phyloP scores from a whole-genome alignment of 2,888 invertebrate species.

The Lasiommata megera region DNA sequence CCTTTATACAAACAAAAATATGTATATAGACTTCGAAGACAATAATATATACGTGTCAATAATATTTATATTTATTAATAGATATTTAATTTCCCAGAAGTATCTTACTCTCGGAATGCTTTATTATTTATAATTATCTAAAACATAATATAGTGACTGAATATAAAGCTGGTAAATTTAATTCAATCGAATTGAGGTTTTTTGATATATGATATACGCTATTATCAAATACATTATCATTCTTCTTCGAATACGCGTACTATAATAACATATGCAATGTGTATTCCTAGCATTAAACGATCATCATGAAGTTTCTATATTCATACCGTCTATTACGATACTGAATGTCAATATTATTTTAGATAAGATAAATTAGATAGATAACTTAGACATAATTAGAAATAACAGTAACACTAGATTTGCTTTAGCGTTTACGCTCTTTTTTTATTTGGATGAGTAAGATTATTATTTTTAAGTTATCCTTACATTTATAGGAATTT shows the following conservation, averaged over 20 bases:
- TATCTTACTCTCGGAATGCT: background rate
- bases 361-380: constrained; percentile 13
- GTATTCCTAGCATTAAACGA: background rate
- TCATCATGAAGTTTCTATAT: background rate
- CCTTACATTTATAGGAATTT: background rate
- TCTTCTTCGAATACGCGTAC: background rate
- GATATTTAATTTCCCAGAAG: background rate
- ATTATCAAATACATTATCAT: background rate
- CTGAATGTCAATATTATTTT: constrained; percentile 7
- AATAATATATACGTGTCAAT: constrained; percentile 13
- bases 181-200: background rate
- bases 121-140: background rate
- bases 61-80: constrained; percentile 7
- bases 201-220: background rate
- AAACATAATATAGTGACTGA: background rate
- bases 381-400: constrained; percentile 20
- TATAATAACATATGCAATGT: background rate
- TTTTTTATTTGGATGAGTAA: constrained; percentile 1
- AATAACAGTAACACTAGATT: constrained; percentile 21
- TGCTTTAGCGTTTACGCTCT: constrained; percentile 19
- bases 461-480: background rate
- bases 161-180: background rate
- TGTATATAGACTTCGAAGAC: constrained; percentile 6
- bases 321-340: constrained; percentile 18
- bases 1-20: constrained; percentile 37